phyloP scores from a whole-genome alignment of 2,113 vertebrate genomes.

The Lonchura striata region DNA sequence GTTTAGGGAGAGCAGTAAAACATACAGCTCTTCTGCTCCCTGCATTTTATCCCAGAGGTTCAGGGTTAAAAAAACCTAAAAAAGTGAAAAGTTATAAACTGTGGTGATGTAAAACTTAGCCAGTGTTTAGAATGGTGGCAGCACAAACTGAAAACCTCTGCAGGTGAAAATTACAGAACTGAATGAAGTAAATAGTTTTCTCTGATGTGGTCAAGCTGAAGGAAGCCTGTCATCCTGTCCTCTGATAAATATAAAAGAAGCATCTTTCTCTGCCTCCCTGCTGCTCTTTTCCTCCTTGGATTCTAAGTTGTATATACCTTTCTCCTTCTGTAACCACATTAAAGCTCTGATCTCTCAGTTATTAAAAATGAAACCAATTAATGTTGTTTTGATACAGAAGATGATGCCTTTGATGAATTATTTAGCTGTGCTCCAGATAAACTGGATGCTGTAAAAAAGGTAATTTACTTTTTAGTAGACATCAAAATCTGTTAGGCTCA shows the following conservation, averaged over 20 bases:
- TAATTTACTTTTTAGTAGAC: constrained; percentile 45
- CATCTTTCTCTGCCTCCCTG: background rate
- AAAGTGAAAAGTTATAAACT: background rate
- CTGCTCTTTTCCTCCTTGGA: background rate
- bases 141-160: background rate
- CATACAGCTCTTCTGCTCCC: background rate
- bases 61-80: background rate
- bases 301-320: background rate
- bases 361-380: background rate
- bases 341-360: background rate
- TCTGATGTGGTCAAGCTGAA: background rate
- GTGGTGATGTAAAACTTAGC: background rate
- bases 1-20: background rate
- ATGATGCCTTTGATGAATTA: constrained; percentile 83
- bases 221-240: background rate
- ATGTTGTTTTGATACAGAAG: constrained; percentile 69
- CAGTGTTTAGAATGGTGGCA: background rate
- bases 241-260: background rate
- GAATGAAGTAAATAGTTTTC: background rate
- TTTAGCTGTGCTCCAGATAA: constrained; percentile 82
- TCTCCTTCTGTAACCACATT: background rate
- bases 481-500: background rate
- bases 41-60: background rate
- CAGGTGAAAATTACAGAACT: background rate
- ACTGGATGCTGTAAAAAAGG: constrained; percentile 85